Conservation (phyloP, 2,113 vertebrate genomes). For the Miniopterus natalensis region DNA sequence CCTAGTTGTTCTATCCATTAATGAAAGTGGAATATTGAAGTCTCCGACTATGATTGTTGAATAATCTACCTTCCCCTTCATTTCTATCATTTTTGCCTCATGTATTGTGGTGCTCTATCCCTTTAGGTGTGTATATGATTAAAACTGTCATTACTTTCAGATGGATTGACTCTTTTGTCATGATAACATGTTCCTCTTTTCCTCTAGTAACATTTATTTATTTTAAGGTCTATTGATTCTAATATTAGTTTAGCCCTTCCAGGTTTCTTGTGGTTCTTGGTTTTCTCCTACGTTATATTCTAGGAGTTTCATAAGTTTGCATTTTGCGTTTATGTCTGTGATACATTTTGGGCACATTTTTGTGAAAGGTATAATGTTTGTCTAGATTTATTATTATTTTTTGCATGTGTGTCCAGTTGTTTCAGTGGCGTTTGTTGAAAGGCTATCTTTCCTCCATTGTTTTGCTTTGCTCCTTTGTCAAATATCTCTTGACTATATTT, state of each 20-base stretch:
- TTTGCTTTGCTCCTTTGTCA: background rate
- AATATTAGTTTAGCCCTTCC: background rate
- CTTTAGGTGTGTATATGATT: background rate
- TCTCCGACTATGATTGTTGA: background rate
- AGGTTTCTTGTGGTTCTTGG: background rate
- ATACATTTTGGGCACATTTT: background rate
- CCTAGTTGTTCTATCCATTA: background rate
- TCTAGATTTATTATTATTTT: background rate
- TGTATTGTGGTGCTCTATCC: background rate
- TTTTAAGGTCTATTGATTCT: background rate
- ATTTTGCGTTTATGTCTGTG: background rate
- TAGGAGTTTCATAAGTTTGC: background rate
- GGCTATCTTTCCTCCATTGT: background rate
- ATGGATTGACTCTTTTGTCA: background rate
- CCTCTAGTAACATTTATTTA: background rate
- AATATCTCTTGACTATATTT: background rate
- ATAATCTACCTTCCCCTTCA: background rate
- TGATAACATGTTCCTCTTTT: background rate
- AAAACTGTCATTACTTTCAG: background rate
- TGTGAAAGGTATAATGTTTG: background rate
- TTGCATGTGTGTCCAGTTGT: background rate
- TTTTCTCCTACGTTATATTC: background rate
- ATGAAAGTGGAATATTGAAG: background rate
- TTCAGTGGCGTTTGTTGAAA: background rate
- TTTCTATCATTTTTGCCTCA: background rate